Conservation (phyloP, 2,888 invertebrate species). For the Lasioglossum morio region DNA sequence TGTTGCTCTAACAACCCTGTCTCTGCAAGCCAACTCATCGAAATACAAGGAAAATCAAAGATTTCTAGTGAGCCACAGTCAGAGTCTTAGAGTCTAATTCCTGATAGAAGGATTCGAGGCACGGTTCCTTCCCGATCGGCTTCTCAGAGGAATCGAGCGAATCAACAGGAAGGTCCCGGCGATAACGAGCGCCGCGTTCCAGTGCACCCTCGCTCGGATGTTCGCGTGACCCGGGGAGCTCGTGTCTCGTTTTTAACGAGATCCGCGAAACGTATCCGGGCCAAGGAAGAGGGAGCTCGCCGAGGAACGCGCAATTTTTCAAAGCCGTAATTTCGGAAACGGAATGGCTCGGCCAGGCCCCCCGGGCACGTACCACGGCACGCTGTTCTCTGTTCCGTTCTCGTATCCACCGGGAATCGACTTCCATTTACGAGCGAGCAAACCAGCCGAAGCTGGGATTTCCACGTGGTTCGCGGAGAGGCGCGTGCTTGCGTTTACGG, state of each 20-base stretch:
- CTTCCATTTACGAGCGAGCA: constrained; percentile 9
- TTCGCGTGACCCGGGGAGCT: not conserved
- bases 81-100: not conserved
- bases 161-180: not conserved
- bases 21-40: no score
- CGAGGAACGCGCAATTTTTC: constrained; percentile 1
- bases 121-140: not conserved
- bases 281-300: not conserved
- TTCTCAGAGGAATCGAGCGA: not conserved
- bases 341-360: not conserved
- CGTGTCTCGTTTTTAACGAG: constrained; percentile 29
- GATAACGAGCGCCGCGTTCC: not conserved
- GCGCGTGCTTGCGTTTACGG: constrained; percentile 74
- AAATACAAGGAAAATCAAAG: no score
- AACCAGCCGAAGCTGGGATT: constrained; percentile 38
- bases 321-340: constrained; percentile 12
- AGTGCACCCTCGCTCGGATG: not conserved
- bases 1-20: no score
- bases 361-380: not conserved
- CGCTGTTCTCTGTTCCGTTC: not conserved
- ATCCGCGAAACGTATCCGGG: constrained; percentile 6
- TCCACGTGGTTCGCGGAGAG: constrained; percentile 56
- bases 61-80: no score
- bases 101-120: not conserved
- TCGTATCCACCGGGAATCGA: constrained; percentile 18